phyloP scores from a whole-genome alignment of 2,797 vertebrate species.

The Cyclura pinguis region DNA sequence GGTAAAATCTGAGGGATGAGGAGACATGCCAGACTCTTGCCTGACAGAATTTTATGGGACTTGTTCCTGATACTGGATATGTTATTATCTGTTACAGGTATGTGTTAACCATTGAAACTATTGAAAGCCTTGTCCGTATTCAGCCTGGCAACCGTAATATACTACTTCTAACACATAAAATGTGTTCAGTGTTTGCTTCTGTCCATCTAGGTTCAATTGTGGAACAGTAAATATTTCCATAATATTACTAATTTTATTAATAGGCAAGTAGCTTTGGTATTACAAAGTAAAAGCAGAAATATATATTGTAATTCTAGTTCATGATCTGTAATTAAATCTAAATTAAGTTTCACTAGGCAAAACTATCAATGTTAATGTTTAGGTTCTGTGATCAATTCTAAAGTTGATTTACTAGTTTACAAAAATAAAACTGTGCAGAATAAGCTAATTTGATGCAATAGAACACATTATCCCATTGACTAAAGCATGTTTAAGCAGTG shows the following conservation, averaged over 20 bases:
- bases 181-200: neutral
- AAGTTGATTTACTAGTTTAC: slow-evolving; percentile 22
- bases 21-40: no score
- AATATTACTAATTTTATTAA: neutral
- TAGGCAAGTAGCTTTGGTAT: neutral
- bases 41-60: no score
- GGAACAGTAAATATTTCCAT: neutral
- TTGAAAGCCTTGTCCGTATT: no score
- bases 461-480: no score
- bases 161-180: neutral
- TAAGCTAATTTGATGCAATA: slow-evolving; percentile 20
- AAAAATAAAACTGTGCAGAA: slow-evolving; percentile 27
- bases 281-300: slow-evolving; percentile 10
- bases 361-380: slow-evolving; percentile 59
- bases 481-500: no score
- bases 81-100: no score
- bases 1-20: no score
- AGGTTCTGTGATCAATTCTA: slow-evolving; percentile 34
- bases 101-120: no score
- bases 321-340: slow-evolving; percentile 72
- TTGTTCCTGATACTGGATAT: no score
- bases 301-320: slow-evolving; percentile 35
- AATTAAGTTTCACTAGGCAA: slow-evolving; percentile 61
- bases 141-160: no score
- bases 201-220: neutral